Evolutionary conservation across 2,888 invertebrate genomes (phyloP).

Genomic region (Nephrotoma flavescens): DNA sequence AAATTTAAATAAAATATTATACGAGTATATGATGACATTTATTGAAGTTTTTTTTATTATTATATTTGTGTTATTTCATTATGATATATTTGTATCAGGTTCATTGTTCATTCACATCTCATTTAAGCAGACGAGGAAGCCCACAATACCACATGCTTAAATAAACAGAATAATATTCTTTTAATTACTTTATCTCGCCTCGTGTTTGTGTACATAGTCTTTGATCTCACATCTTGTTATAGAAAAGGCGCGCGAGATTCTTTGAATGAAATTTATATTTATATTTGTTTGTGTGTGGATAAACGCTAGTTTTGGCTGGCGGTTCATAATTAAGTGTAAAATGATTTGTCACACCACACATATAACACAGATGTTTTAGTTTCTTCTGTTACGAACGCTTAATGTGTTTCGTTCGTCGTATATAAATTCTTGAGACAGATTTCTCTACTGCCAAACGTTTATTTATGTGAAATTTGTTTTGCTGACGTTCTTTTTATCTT

Average conservation of each 20-base stretch:
- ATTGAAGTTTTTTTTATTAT: background rate
- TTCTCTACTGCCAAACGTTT: background rate
- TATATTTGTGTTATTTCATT: background rate
- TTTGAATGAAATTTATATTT: background rate
- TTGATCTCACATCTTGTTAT: too few species aligned
- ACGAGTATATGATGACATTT: background rate
- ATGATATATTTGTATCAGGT: background rate
- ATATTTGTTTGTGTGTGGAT: background rate
- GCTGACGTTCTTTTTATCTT: background rate
- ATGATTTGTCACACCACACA: background rate
- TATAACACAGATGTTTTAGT: background rate
- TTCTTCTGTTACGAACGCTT: background rate
- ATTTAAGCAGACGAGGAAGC: background rate
- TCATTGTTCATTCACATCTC: background rate
- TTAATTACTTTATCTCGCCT: background rate
- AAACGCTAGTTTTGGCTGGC: background rate
- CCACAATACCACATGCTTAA: background rate
- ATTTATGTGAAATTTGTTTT: background rate
- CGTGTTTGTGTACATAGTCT: background rate
- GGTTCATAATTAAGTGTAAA: background rate
- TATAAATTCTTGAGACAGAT: background rate
- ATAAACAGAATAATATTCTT: background rate
- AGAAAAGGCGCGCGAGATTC: background rate
- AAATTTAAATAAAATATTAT: background rate
- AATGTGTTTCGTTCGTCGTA: background rate